Evolutionary conservation across 2,797 vertebrate genomes (phyloP).

Genomic region (Chloroceryle amazona): DNA sequence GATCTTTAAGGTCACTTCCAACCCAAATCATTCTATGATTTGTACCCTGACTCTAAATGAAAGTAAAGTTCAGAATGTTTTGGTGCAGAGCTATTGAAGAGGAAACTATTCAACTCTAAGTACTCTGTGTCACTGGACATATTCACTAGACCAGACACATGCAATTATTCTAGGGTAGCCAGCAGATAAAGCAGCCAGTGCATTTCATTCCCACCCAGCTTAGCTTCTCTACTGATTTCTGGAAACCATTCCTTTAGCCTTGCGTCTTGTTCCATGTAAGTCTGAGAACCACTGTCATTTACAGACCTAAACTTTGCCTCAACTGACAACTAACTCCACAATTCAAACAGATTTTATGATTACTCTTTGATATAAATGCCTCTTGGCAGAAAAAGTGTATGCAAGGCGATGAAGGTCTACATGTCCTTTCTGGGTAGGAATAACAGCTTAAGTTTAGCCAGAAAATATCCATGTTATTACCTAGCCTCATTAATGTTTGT

Average conservation of each 20-base stretch:
- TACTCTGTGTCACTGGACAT: not conserved
- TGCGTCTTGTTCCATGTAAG: not conserved
- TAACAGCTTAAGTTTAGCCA: not conserved
- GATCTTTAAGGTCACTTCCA: not conserved
- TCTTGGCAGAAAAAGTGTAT: not conserved
- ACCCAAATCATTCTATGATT: not conserved
- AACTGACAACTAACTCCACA: not conserved
- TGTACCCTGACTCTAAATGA: not conserved
- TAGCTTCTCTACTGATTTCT: not conserved
- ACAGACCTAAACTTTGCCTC: not conserved
- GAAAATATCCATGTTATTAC: conserved; percentile 22
- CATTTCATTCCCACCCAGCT: not conserved
- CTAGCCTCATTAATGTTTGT: conserved; percentile 12
- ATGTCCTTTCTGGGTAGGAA: not conserved
- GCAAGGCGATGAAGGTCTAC: not conserved
- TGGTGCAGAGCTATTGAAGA: not conserved
- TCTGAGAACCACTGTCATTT: not conserved
- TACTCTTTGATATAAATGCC: not conserved
- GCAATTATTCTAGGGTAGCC: not conserved
- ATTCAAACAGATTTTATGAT: not conserved
- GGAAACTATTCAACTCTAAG: not conserved
- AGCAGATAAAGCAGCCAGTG: not conserved
- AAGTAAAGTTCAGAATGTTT: not conserved
- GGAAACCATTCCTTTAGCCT: not conserved
- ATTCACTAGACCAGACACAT: not conserved